phyloP scores from a whole-genome alignment of 2,797 vertebrate species.

The Lutjanus argentimaculatus region DNA sequence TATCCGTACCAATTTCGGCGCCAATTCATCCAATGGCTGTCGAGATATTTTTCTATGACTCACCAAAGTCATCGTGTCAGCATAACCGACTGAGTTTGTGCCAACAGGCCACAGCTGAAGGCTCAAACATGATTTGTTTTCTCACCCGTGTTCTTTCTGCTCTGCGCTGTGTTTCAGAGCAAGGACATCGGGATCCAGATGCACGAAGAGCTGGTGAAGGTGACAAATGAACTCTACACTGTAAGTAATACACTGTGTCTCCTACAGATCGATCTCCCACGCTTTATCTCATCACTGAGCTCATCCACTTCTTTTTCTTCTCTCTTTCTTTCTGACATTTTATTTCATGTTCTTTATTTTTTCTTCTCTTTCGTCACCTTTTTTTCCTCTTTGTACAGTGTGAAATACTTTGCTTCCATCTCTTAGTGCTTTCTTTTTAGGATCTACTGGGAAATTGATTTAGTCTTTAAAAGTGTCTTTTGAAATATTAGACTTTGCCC shows the following conservation, averaged over 20 bases:
- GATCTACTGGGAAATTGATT: not conserved
- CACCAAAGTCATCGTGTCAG: conserved; percentile 28
- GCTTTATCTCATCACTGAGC: conserved; percentile 33
- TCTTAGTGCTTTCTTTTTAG: not conserved
- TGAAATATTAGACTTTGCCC: not conserved
- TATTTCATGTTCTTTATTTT: conserved; percentile 18
- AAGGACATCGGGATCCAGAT: conserved; percentile 99
- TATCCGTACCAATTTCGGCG: conserved; percentile 5
- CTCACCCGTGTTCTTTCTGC: conserved; percentile 20
- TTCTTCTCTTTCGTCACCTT: conserved; percentile 1
- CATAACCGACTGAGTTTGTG: conserved; percentile 6
- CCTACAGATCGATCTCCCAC: conserved; percentile 52
- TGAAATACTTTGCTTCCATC: not conserved
- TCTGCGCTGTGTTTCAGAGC: conserved; percentile 89
- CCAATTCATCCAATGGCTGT: not conserved
- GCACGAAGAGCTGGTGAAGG: conserved; percentile 98
- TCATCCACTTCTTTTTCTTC: conserved; percentile 15
- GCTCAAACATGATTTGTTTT: conserved; percentile 34
- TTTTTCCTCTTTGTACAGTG: conserved; percentile 17
- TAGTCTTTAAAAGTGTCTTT: not conserved
- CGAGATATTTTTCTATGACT: conserved; percentile 8
- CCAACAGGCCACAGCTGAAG: conserved; percentile 29
- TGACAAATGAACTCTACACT: conserved; percentile 98
- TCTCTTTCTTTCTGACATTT: conserved; percentile 19
- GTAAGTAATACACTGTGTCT: conserved; percentile 85